These are phyloP conservation scores for Microcebus jonahi DNA, from an alignment of 2,113 vertebrate species.

Conservation along the genomic window DNA sequence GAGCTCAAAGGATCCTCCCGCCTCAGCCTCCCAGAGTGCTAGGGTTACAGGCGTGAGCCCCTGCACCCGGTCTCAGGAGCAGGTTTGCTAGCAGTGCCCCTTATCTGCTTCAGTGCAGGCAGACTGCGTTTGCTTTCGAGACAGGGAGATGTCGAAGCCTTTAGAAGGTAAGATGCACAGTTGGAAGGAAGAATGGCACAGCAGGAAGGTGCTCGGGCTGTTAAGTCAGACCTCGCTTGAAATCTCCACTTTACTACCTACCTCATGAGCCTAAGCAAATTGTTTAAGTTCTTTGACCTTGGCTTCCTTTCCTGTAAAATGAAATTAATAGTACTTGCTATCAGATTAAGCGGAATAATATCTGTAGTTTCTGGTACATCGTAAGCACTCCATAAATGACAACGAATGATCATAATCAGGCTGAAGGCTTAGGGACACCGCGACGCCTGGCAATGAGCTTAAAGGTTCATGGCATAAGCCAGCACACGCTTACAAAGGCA, in stretches of 20 bases:
- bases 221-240: not conserved
- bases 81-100: no score
- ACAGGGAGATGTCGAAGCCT: not conserved
- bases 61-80: no score
- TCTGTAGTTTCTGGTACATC: not conserved
- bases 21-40: no score
- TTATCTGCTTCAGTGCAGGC: not conserved
- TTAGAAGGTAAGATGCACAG: not conserved
- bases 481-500: not conserved
- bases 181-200: not conserved
- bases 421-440: not conserved
- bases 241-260: not conserved
- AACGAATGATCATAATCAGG: not conserved
- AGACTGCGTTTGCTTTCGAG: not conserved
- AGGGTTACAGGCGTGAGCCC: no score
- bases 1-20: no score
- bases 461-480: not conserved
- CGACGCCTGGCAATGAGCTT: not conserved
- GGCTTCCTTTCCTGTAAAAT: not conserved
- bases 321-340: not conserved
- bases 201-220: no score
- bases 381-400: not conserved
- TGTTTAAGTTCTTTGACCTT: slow-evolving; percentile 5
- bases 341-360: not conserved
- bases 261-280: not conserved